A percentile compares a stretch with the other conserved stretches of the same genome.
Conservation (phyloP, 2,113 vertebrate species). For the Caretta caretta region DNA sequence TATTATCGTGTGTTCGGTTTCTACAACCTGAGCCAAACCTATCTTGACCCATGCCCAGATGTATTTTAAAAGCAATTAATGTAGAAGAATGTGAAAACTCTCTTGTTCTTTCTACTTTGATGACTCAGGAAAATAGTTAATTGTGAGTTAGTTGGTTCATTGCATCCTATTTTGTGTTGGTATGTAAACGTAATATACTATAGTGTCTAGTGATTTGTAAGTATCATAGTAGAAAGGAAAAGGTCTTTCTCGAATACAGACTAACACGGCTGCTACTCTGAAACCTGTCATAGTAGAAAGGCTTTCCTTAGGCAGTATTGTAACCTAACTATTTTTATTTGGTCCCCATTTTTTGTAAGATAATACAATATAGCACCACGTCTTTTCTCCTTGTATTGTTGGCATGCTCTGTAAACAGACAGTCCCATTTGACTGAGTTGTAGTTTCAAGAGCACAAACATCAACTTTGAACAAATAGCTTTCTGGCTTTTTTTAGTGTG, state of each 20-base stretch:
- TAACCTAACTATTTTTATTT: too few species aligned
- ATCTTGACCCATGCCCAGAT: neutral
- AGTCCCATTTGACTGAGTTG: too few species aligned
- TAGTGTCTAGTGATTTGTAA: neutral
- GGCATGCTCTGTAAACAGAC: too few species aligned
- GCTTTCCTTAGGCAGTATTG: too few species aligned
- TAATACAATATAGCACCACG: too few species aligned
- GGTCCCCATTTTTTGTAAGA: too few species aligned
- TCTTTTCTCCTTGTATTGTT: too few species aligned
- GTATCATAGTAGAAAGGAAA: neutral
- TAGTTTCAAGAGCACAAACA: too few species aligned
- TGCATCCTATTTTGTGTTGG: fast-evolving
- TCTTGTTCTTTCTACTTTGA: neutral
- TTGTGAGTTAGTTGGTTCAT: neutral
- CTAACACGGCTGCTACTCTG: too few species aligned
- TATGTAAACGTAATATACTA: fast-evolving
- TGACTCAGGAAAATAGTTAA: neutral
- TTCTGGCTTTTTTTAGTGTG: too few species aligned
- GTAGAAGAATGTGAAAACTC: neutral
- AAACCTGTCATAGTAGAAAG: neutral
- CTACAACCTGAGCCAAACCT: neutral
- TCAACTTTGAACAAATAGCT: too few species aligned
- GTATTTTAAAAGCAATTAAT: neutral
- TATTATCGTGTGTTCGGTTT: neutral
- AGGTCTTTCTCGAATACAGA: too few species aligned